phyloP scores from a whole-genome alignment of 1,140 invertebrate species.

The Lethrus apterus region DNA sequence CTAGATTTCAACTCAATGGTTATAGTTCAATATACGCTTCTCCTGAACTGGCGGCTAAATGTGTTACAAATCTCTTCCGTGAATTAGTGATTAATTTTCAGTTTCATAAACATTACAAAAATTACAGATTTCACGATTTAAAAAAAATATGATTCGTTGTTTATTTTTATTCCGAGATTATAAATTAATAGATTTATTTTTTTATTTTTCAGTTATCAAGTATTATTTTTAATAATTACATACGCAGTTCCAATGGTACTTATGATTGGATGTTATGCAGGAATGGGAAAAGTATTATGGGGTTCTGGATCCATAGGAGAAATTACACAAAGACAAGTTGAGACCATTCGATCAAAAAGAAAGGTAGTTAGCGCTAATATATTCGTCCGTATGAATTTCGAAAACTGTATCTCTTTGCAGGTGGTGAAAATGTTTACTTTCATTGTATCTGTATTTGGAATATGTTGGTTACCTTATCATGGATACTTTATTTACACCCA shows the following conservation, averaged over 20 bases:
- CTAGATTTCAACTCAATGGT: no score
- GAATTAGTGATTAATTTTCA: no score
- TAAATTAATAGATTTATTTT: no score
- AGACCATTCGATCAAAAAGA: constrained; percentile 79
- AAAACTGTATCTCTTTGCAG: no score
- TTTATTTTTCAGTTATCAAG: constrained; percentile 69
- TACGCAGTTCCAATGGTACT: constrained; percentile 87
- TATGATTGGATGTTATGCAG: constrained; percentile 79
- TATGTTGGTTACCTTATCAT: constrained; percentile 88
- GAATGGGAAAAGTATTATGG: constrained; percentile 71
- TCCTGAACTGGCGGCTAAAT: no score
- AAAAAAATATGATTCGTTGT: no score
- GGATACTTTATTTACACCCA: constrained; percentile 79
- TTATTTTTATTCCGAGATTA: no score
- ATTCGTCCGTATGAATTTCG: background rate
- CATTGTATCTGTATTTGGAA: constrained; percentile 73
- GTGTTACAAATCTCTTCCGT: no score
- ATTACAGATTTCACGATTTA: no score
- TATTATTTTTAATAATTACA: constrained; percentile 76
- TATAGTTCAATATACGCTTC: no score
- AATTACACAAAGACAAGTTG: constrained; percentile 72
- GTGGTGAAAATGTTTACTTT: constrained; percentile 81
- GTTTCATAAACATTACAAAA: no score
- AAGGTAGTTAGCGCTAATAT: constrained; percentile 56
- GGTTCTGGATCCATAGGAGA: constrained; percentile 85